These are phyloP conservation scores for Micrasema minimum DNA, from an alignment of 1,140 invertebrate species.

Conservation along the genomic window DNA sequence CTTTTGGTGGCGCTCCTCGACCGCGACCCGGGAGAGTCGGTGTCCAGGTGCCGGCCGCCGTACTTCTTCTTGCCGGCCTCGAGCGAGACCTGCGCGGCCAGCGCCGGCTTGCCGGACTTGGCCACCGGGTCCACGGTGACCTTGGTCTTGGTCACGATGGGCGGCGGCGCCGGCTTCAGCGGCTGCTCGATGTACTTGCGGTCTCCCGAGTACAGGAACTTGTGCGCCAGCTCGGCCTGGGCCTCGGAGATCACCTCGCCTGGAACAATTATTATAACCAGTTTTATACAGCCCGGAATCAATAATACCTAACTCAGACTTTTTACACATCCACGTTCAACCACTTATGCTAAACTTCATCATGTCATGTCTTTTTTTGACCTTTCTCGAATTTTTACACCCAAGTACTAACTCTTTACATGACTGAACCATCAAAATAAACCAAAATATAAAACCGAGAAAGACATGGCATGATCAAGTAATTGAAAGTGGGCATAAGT, in stretches of 20 bases:
- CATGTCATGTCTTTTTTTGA: no score
- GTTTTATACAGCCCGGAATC: no score
- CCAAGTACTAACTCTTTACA: no score
- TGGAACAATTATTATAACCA: no score
- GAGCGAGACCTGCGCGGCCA: slow-evolving; percentile 63
- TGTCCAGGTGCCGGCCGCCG: slow-evolving; percentile 74
- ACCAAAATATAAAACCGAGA: no score
- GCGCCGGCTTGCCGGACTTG: slow-evolving; percentile 56
- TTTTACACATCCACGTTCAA: no score
- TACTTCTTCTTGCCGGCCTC: slow-evolving; percentile 80
- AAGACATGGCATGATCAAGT: no score
- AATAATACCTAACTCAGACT: no score
- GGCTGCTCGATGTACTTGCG: slow-evolving; percentile 85
- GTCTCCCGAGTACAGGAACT: slow-evolving; percentile 88
- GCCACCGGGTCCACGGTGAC: slow-evolving; percentile 65
- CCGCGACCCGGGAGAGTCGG: slow-evolving; percentile 74
- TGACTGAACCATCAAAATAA: no score
- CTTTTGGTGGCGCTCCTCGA: slow-evolving; percentile 89
- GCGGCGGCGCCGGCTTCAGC: slow-evolving; percentile 78
- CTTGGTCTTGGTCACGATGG: slow-evolving; percentile 75
- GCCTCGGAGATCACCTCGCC: slow-evolving; percentile 80
- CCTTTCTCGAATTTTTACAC: no score
- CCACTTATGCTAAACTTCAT: no score
- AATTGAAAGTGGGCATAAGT: no score
- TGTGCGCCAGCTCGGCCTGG: slow-evolving; percentile 83